Evolutionary conservation across 2,797 vertebrate species (phyloP), one percentile per base, ranked within the genome.

Genomic region (Morelia viridis): DNA sequence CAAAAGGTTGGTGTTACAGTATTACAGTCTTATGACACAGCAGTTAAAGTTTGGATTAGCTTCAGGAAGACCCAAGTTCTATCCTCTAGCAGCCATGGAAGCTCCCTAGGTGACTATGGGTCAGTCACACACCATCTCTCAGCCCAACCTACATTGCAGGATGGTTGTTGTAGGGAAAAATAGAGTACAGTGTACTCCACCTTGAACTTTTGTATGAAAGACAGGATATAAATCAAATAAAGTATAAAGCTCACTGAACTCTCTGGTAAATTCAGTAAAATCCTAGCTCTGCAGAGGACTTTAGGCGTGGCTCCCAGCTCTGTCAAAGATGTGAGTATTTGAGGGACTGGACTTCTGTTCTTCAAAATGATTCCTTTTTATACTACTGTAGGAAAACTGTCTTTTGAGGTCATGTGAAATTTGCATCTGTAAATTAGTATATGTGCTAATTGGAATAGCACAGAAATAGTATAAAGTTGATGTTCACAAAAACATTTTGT

Each of bases 401-500:
- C 53, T 41, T 61, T 28, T 86, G 19, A 65, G 26, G 89, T 64
- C 64, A 57, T 87, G 46, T 83, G 84, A 71, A 92, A 56, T 90
- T 90, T 84, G 22, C 71, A 85, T 64, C 61, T 68, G 91, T 62
- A 90, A 56, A 92, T 83, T 92, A 80, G 65, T 85, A 62, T 7
- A 7, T 83, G 85, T 90, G 80, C 31, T 92, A 92, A 90, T 87
- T 92, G 87, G 65, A 80, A 85, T 53, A 64, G 17, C 22, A 64
- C 89, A 41, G 24, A 90, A 90, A 76, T 87, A 64, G 85, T 5
- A 12, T 83, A 87, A n/a, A 22, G 65, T 65, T 90, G 57, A 64
- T 90, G 65, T 87, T 92, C 58, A 53, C 46, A 83, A 90, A 91
- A 76, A 90, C 24, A 26, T 83, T 85, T 90, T 90, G 87, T 87